These are phyloP conservation scores for Synanthedon tipuliformis DNA, from an alignment of 2,888 invertebrate species.

Conservation along the genomic window DNA sequence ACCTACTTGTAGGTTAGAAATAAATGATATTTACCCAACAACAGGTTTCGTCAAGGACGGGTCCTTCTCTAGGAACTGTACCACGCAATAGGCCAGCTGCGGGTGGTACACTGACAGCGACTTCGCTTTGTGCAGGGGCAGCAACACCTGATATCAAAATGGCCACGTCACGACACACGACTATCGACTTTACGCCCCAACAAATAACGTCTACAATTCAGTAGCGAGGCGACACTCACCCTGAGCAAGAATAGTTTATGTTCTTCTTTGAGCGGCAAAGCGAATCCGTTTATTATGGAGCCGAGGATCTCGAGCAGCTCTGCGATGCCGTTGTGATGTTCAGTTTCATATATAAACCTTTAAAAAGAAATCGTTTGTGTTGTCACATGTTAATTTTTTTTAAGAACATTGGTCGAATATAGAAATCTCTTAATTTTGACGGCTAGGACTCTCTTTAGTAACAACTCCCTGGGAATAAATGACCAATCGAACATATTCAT, in stretches of 20 bases:
- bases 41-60: slow-evolving; percentile 95
- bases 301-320: slow-evolving; percentile 97
- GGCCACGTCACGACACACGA: too few species aligned
- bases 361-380: slow-evolving; percentile 12
- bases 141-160: slow-evolving; percentile 74
- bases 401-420: too few species aligned
- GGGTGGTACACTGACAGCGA: slow-evolving; percentile 97
- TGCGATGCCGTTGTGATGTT: slow-evolving; percentile 97
- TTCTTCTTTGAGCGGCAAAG: slow-evolving; percentile 96
- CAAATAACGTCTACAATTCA: too few species aligned
- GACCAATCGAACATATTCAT: too few species aligned
- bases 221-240: slow-evolving; percentile 44
- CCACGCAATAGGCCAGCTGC: slow-evolving; percentile 97
- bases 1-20: background rate
- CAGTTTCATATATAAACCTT: slow-evolving; percentile 99
- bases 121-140: slow-evolving; percentile 97
- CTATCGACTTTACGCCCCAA: too few species aligned
- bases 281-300: slow-evolving; percentile 99
- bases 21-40: slow-evolving; percentile 71
- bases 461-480: too few species aligned
- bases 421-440: too few species aligned
- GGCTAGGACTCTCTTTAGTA: too few species aligned
- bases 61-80: slow-evolving; percentile 98
- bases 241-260: slow-evolving; percentile 97
- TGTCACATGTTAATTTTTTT: too few species aligned